These are phyloP conservation scores for Megalopta genalis DNA, from an alignment of 1,140 invertebrate genomes.

Conservation along the genomic window DNA sequence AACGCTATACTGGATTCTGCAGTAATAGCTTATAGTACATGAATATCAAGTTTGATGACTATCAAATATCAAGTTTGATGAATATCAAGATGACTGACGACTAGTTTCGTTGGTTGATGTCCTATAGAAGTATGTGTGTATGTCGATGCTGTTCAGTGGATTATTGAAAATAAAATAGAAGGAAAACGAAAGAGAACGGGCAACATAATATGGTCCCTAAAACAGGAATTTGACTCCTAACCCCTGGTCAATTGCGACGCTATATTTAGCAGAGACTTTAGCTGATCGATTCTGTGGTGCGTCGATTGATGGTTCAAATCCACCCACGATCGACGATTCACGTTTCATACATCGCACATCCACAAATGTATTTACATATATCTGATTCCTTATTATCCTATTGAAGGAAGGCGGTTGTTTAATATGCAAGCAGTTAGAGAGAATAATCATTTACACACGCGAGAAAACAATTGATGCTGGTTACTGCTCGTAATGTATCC, in stretches of 20 bases:
- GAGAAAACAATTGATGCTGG: slow-evolving; percentile 18
- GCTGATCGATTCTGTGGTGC: slow-evolving; percentile 5
- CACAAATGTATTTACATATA: too few relatives aligned
- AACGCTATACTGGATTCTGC: slow-evolving; percentile 6
- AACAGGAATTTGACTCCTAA: neutral
- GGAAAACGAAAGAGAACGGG: neutral
- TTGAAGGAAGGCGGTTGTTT: neutral
- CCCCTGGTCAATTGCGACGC: neutral
- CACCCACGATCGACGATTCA: neutral
- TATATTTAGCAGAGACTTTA: slow-evolving; percentile 13
- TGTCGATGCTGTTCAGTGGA: too few relatives aligned
- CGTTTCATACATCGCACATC: too few relatives aligned
- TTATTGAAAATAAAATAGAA: neutral
- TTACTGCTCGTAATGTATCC: neutral
- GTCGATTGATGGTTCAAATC: too few relatives aligned
- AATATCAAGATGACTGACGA: neutral
- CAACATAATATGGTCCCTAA: neutral
- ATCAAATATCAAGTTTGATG: neutral
- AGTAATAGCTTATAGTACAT: neutral
- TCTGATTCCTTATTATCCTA: neutral
- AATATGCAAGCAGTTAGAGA: neutral
- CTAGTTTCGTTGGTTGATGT: too few relatives aligned
- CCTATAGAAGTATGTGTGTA: too few relatives aligned
- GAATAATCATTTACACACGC: slow-evolving; percentile 4
- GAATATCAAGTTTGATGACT: neutral